Conservation (phyloP, 2,888 invertebrate genomes). For the Tiliacea aurago region DNA sequence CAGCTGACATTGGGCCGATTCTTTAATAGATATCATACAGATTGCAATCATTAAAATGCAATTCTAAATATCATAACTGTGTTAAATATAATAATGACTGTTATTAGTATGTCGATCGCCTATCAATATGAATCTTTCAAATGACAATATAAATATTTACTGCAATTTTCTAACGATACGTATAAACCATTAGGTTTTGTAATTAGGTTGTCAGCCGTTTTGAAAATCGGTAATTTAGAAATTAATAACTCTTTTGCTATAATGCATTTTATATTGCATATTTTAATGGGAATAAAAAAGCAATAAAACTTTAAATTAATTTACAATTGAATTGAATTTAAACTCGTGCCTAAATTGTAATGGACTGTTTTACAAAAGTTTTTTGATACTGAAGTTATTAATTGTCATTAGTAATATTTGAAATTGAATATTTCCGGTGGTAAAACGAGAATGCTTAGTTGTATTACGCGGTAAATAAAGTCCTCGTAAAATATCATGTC, state of each 20-base stretch:
- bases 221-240: background rate
- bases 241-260: background rate
- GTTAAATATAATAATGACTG: constrained; percentile 21
- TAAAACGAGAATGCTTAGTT: background rate
- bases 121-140: constrained; percentile 6
- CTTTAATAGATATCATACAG: constrained; percentile 15
- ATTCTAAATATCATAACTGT: constrained; percentile 22
- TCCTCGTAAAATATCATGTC: background rate
- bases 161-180: background rate
- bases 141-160: constrained; percentile 32
- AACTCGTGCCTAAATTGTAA: constrained; percentile 59
- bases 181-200: background rate
- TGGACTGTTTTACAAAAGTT: constrained; percentile 59
- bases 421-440: constrained; percentile 18
- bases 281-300: background rate
- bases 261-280: constrained; percentile 3
- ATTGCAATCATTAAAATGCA: constrained; percentile 44
- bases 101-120: constrained; percentile 4
- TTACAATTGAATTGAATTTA: constrained; percentile 40
- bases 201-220: constrained; percentile 5
- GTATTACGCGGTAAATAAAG: background rate
- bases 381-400: constrained; percentile 24
- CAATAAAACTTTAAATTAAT: constrained; percentile 31
- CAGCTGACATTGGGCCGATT: constrained; percentile 38
- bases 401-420: constrained; percentile 22